Evolutionary conservation across 2,113 vertebrate species (phyloP).

Genomic region (Tachysurus vachellii): DNA sequence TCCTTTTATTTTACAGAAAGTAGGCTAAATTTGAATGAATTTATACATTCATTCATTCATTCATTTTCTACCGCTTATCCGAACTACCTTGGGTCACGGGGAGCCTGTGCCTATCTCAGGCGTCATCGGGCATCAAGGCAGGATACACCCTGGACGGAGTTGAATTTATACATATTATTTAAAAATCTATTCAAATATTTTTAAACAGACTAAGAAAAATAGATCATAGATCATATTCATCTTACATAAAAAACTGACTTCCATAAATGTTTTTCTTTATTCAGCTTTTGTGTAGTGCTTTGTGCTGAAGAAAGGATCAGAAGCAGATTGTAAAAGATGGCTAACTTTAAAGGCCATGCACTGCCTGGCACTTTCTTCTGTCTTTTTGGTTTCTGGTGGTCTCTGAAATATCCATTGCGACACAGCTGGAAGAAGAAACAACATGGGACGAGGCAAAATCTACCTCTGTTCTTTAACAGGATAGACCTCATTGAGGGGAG

Average conservation of each 20-base stretch:
- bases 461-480: constrained; percentile 60
- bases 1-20: neutral
- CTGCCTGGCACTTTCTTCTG: constrained; percentile 92
- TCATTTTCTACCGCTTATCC: too few species aligned
- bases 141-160: too few species aligned
- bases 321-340: constrained; percentile 72
- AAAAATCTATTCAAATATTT: too few species aligned
- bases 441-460: constrained; percentile 56
- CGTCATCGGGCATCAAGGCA: too few species aligned
- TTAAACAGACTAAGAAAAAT: too few species aligned
- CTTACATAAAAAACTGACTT: too few species aligned
- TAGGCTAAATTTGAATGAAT: too few species aligned
- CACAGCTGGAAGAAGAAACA: constrained; percentile 71
- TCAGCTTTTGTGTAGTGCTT: neutral
- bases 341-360: constrained; percentile 92
- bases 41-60: too few species aligned
- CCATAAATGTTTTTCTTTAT: neutral
- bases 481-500: constrained; percentile 82
- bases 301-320: neutral
- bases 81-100: too few species aligned
- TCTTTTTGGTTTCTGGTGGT: constrained; percentile 87
- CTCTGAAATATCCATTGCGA: constrained; percentile 78
- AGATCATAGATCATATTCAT: too few species aligned
- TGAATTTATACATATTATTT: too few species aligned
- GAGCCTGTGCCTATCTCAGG: too few species aligned